phyloP scores from a whole-genome alignment of 2,797 vertebrate species.

The Arrhamphus sclerolepis region DNA sequence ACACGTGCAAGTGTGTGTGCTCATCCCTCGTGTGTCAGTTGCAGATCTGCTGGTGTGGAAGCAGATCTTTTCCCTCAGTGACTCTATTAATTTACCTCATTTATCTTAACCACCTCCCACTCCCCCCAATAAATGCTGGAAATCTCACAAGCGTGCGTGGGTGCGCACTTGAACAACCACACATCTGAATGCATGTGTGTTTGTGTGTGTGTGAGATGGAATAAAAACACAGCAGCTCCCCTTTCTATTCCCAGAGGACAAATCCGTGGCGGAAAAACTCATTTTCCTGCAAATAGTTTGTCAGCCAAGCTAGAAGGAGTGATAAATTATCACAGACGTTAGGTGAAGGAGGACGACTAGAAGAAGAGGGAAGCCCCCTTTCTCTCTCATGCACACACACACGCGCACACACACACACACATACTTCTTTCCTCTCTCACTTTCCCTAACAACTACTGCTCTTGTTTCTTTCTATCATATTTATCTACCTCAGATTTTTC shows the following conservation, averaged over 20 bases:
- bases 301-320: slow-evolving; percentile 92
- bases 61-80: slow-evolving; percentile 89
- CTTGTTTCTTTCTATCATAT: slow-evolving; percentile 34
- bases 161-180: slow-evolving; percentile 44
- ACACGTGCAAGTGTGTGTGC: slow-evolving; percentile 46
- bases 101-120: slow-evolving; percentile 88
- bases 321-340: slow-evolving; percentile 92
- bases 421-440: slow-evolving; percentile 15
- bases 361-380: slow-evolving; percentile 70
- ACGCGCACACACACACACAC: slow-evolving; percentile 27
- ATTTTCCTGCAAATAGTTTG: slow-evolving; percentile 98
- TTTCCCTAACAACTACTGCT: slow-evolving; percentile 35
- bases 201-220: slow-evolving; percentile 65
- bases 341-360: slow-evolving; percentile 80
- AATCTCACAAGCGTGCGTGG: slow-evolving; percentile 69
- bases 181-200: slow-evolving; percentile 29
- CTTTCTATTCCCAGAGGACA: slow-evolving; percentile 92
- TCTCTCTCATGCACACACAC: slow-evolving; percentile 42
- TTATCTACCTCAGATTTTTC: slow-evolving; percentile 46
- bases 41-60: slow-evolving; percentile 83
- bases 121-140: slow-evolving; percentile 84
- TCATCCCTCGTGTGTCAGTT: slow-evolving; percentile 76
- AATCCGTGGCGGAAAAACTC: slow-evolving; percentile 92
- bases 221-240: slow-evolving; percentile 86
- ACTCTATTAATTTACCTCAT: slow-evolving; percentile 97